phyloP scores from a whole-genome alignment of 2,113 vertebrate species.

The Apteryx owenii region DNA sequence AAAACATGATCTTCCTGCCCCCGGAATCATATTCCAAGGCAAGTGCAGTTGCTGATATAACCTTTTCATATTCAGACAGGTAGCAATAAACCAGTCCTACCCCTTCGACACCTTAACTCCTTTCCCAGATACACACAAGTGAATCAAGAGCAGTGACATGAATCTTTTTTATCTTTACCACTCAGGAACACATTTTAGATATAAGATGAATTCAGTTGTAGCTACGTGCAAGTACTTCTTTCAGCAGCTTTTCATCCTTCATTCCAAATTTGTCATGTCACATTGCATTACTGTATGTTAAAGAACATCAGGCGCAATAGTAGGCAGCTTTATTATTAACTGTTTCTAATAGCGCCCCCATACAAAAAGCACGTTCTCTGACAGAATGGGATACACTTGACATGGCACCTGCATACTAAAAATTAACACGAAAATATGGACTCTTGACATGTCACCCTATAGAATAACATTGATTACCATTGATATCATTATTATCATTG shows the following conservation, averaged over 20 bases:
- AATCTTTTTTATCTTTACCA: neutral
- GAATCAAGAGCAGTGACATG: neutral
- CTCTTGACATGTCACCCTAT: neutral
- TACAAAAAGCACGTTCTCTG: neutral
- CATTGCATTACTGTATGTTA: neutral
- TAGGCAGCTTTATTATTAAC: neutral
- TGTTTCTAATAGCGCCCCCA: neutral
- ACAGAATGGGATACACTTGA: neutral
- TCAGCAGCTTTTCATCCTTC: neutral
- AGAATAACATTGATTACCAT: neutral
- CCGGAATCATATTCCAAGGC: neutral
- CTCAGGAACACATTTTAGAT: neutral
- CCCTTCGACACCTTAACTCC: neutral
- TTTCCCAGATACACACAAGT: neutral
- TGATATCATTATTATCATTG: neutral
- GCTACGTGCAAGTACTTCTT: neutral
- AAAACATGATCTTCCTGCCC: neutral
- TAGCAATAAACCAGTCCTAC: neutral
- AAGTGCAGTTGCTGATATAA: neutral
- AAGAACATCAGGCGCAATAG: neutral
- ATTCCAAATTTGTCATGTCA: neutral
- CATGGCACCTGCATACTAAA: neutral
- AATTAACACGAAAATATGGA: neutral
- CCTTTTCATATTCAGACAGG: neutral
- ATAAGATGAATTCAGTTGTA: neutral